phyloP scores from a whole-genome alignment of 2,888 invertebrate species.

The Neoaliturus tenellus region DNA sequence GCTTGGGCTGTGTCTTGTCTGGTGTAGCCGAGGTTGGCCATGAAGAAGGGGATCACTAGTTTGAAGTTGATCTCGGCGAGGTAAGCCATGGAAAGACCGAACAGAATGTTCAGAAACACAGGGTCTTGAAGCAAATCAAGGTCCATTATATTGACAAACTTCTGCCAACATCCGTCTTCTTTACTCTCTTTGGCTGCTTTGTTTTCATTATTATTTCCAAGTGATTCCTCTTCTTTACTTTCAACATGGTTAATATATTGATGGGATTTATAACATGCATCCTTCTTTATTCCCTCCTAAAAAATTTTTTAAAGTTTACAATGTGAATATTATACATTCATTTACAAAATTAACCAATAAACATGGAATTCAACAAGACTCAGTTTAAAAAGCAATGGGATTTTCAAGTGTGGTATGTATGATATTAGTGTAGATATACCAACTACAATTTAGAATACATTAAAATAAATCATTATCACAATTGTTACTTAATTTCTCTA shows the following conservation, averaged over 20 bases:
- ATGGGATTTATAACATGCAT: background rate
- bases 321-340: too few relatives aligned
- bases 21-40: constrained; percentile 72
- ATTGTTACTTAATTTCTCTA: too few relatives aligned
- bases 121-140: constrained; percentile 79
- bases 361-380: too few relatives aligned
- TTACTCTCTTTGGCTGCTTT: background rate
- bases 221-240: background rate
- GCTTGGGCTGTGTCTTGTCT: constrained; percentile 78
- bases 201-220: constrained; percentile 33
- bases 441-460: too few relatives aligned
- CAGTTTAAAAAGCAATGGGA: too few relatives aligned
- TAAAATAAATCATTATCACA: too few relatives aligned
- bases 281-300: background rate
- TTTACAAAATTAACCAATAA: too few relatives aligned
- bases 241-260: background rate
- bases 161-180: constrained; percentile 64
- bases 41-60: constrained; percentile 82
- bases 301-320: too few relatives aligned
- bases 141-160: constrained; percentile 76
- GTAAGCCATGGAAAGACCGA: constrained; percentile 81
- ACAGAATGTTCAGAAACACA: constrained; percentile 80
- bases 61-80: constrained; percentile 83
- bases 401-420: too few relatives aligned
- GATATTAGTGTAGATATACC: too few relatives aligned